Conservation (phyloP, 2,113 vertebrate species). For the Motacilla alba region DNA sequence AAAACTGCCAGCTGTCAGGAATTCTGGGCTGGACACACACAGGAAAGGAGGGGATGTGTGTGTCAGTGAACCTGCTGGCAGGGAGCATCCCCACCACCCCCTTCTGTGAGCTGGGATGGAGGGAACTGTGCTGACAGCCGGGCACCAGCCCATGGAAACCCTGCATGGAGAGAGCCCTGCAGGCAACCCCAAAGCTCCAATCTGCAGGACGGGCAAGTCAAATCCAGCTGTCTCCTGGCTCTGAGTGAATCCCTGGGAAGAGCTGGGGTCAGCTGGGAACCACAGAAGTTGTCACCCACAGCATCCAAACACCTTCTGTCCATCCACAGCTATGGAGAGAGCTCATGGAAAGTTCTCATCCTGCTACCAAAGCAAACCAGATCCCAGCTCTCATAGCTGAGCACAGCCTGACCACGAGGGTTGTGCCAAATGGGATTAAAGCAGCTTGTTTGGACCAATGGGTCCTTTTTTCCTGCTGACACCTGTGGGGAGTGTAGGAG, state of each 20-base stretch:
- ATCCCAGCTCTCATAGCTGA: not conserved
- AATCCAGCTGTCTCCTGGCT: not conserved
- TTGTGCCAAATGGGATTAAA: not conserved
- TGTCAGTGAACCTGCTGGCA: not conserved
- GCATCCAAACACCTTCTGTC: not conserved
- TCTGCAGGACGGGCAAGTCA: not conserved
- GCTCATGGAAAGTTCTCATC: not conserved
- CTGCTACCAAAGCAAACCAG: not conserved
- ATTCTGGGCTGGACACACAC: not conserved
- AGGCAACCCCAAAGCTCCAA: not conserved
- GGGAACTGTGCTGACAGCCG: not conserved
- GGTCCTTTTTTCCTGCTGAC: not conserved
- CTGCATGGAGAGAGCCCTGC: not conserved
- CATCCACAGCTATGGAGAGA: not conserved
- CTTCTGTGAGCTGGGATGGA: not conserved
- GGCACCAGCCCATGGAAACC: not conserved
- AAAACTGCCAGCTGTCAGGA: not conserved
- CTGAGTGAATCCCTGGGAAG: not conserved
- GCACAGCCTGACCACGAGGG: not conserved
- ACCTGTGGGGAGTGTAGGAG: accelerated
- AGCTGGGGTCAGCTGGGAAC: not conserved
- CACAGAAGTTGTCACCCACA: accelerated
- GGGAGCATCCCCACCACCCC: not conserved
- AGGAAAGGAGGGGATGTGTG: not conserved
- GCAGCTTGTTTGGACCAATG: not conserved